Evolutionary conservation across 2,888 invertebrate species (phyloP).

Genomic region (Ectropis crepuscularia): DNA sequence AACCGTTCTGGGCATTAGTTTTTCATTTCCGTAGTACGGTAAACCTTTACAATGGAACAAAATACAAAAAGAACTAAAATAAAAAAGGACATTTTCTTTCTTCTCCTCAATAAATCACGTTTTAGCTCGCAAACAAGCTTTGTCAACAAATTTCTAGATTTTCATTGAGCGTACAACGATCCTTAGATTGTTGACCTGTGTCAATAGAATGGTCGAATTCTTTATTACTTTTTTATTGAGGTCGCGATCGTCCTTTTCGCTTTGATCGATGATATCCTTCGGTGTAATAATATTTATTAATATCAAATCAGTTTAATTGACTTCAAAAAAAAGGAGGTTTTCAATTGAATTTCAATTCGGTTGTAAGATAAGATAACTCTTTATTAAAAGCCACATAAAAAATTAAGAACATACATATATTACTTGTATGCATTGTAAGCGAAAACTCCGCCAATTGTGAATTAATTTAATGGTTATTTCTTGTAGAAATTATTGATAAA

Average conservation of each 20-base stretch:
- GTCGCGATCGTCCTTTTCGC: neutral
- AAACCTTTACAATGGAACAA: neutral
- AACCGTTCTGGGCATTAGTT: neutral
- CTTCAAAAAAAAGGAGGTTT: too few relatives aligned
- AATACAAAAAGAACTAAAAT: constrained; percentile 2
- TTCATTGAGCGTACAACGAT: constrained; percentile 12
- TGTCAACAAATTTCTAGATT: constrained; percentile 19
- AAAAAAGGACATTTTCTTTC: constrained; percentile 1
- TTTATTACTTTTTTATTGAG: constrained; percentile 16
- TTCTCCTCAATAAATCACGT: constrained; percentile 12
- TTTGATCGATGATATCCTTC: too few relatives aligned
- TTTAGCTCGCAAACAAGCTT: constrained; percentile 10
- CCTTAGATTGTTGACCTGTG: constrained; percentile 9
- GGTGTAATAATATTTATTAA: too few relatives aligned
- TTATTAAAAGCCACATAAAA: too few relatives aligned
- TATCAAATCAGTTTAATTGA: too few relatives aligned
- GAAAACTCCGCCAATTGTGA: too few relatives aligned
- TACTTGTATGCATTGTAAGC: too few relatives aligned
- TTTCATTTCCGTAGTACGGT: neutral
- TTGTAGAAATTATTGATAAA: too few relatives aligned
- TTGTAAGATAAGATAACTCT: too few relatives aligned
- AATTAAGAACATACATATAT: too few relatives aligned
- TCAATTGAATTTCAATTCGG: too few relatives aligned
- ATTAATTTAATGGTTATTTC: too few relatives aligned
- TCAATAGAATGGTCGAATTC: neutral